phyloP scores from a whole-genome alignment of 1,140 invertebrate genomes.

The Drosophila littoralis region DNA sequence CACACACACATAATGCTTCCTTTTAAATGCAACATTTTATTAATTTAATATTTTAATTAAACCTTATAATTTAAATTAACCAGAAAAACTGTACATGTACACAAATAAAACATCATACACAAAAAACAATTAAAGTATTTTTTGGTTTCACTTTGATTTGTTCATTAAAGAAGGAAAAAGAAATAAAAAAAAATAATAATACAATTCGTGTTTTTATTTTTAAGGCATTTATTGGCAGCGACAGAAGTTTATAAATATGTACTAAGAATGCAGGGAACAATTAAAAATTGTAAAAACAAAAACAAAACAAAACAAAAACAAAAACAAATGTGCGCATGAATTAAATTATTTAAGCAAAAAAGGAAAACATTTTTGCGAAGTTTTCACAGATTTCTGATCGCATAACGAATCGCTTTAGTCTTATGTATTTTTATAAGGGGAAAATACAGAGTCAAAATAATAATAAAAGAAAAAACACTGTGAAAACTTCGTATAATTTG shows the following conservation, averaged over 20 bases:
- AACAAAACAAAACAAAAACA: constrained; percentile 38
- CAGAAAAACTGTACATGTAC: constrained; percentile 66
- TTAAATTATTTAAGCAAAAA: constrained; percentile 49
- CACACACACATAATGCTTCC: constrained; percentile 77
- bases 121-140: constrained; percentile 42
- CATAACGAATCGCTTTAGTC: constrained; percentile 34
- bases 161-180: neutral
- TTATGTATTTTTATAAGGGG: constrained; percentile 40
- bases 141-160: constrained; percentile 46
- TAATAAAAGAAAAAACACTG: neutral
- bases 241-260: constrained; percentile 59
- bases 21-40: constrained; percentile 81
- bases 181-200: neutral
- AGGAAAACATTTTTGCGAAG: constrained; percentile 35
- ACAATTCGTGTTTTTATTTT: constrained; percentile 23
- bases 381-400: constrained; percentile 4
- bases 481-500: constrained; percentile 23
- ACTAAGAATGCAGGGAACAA: constrained; percentile 81
- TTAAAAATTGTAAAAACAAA: constrained; percentile 75
- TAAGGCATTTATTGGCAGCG: constrained; percentile 44
- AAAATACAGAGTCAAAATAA: constrained; percentile 10
- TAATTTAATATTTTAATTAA: constrained; percentile 73
- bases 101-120: constrained; percentile 68
- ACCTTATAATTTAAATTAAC: constrained; percentile 66
- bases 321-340: constrained; percentile 30